These are phyloP conservation scores for Sturnira hondurensis DNA, from an alignment of 2,113 vertebrate genomes.

Conservation along the genomic window DNA sequence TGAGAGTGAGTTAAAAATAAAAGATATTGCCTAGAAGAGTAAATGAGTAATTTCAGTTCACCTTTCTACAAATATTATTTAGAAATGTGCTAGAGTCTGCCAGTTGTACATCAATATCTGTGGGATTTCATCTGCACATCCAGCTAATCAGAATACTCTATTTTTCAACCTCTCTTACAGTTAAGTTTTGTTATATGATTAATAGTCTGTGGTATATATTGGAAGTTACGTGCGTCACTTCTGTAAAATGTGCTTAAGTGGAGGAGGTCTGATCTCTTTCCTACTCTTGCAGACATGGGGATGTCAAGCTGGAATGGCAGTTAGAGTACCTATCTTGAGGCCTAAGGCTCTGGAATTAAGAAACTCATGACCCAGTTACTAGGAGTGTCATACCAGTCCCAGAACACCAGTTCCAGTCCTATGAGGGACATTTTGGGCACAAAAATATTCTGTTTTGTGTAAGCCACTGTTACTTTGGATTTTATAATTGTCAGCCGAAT, in stretches of 20 bases:
- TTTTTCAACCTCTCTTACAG: not conserved
- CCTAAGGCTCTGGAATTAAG: not conserved
- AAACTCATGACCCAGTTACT: not conserved
- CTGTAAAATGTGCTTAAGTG: not conserved
- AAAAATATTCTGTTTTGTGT: not conserved
- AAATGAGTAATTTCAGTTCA: not conserved
- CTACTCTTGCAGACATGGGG: not conserved
- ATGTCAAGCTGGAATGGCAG: not conserved
- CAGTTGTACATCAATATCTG: not conserved
- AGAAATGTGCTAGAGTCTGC: not conserved
- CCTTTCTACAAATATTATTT: not conserved
- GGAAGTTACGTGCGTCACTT: not conserved
- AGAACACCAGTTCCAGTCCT: not conserved
- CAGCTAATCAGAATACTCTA: not conserved
- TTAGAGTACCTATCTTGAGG: not conserved
- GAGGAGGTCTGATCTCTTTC: accelerated
- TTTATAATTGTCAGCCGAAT: not conserved
- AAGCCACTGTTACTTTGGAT: not conserved
- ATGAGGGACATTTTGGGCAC: not conserved
- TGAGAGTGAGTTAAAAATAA: too few species aligned
- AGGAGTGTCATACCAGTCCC: not conserved
- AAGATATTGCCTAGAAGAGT: too few species aligned
- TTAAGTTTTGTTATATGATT: not conserved
- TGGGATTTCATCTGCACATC: not conserved
- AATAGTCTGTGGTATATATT: not conserved